These are phyloP conservation scores for Tragelaphus oryx DNA, from an alignment of 2,797 vertebrate species.

Conservation along the genomic window DNA sequence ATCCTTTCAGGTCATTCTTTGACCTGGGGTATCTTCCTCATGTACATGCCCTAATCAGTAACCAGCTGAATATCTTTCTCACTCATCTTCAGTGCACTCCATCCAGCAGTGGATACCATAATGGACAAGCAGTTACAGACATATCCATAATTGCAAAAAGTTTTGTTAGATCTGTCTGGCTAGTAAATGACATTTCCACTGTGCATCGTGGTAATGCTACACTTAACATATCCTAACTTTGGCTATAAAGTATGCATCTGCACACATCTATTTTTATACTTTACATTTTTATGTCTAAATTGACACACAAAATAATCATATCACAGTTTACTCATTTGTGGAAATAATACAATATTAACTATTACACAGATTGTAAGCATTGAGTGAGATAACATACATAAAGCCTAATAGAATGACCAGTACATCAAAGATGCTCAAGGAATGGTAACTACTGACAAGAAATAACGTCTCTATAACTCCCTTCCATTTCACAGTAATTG, in stretches of 20 bases:
- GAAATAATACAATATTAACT: background rate
- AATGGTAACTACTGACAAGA: background rate
- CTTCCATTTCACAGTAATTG: background rate
- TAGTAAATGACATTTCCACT: background rate
- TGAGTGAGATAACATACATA: background rate
- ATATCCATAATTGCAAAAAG: background rate
- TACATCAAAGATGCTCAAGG: background rate
- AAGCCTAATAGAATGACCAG: background rate
- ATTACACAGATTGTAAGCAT: background rate
- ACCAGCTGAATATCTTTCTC: background rate
- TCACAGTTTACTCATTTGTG: background rate
- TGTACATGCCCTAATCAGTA: background rate
- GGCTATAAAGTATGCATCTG: background rate
- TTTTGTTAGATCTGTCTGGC: background rate
- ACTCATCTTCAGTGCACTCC: background rate
- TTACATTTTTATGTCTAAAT: background rate
- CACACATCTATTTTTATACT: background rate
- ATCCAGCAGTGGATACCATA: background rate
- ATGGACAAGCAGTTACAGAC: background rate
- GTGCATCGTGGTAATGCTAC: background rate
- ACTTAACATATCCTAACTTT: background rate
- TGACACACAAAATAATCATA: background rate
- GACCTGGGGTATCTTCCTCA: background rate
- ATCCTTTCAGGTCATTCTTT: background rate
- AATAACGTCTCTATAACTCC: background rate